Evolutionary conservation across 2,888 invertebrate genomes (phyloP), one percentile per base, ranked within the genome.

Genomic region (Nezara viridula): DNA sequence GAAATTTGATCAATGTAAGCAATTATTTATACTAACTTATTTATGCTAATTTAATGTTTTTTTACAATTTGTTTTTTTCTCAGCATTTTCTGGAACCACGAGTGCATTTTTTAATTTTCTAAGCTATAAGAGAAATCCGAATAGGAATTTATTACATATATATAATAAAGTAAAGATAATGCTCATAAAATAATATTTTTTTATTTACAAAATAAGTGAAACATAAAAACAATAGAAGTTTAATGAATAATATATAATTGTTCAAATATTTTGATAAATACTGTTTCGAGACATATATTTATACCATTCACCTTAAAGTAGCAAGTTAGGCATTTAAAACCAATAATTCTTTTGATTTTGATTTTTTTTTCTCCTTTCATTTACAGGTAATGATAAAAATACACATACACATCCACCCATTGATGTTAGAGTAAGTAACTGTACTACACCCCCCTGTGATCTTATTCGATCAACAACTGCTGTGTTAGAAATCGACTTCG

Each of bases 401-500:
- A 14, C 14, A 14, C 81, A 6, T n/a, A 0, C 9, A 55, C 81
- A 6, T n/a, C 10, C 9, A 55, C 86, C 86, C 6, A 52, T 86
- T 12, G 60, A n/a, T 24, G 40, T 55, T 6, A 16, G 60, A 55
- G 40, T 86, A 0, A 52, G 24, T 10, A 55, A 55, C 86, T 91
- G 91, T 73, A 89, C 88, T 3, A 49, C 37, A n/a, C 40, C 81
- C 6, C 91, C 91, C 7, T 91, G 91, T 66, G 12, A 52, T 19
- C 85, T 91, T 44, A 44, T 52, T 19, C 88, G 89, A 44, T 90
- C 91, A 14, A 86, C 81, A 21, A 86, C 44, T 21, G 88, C 86
- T 1, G 52, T 37, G 0, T 88, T 90, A 50, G 90, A 90, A 50
- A 89, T 91, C 40, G 90, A 91, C 60, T 90, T 91, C 52, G 86